Conservation (phyloP, 2,888 invertebrate genomes). For the Dascillus cervinus region DNA sequence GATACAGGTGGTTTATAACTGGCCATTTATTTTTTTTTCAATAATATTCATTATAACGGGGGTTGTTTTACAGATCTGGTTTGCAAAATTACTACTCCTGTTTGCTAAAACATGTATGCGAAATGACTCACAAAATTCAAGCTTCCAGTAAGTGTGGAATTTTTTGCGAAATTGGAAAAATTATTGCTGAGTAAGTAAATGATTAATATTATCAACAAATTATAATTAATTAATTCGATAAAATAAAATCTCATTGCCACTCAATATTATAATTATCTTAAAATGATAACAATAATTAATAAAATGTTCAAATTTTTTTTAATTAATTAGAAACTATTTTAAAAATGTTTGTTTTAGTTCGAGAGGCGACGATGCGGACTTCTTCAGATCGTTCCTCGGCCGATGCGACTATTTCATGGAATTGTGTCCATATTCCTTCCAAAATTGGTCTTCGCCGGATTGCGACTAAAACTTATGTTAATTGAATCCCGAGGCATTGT, state of each 20-base stretch:
- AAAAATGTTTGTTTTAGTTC: slow-evolving; percentile 25
- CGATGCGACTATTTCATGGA: slow-evolving; percentile 45
- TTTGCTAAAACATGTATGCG: slow-evolving; percentile 28
- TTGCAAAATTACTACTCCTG: slow-evolving; percentile 29
- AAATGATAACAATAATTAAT: too few relatives aligned
- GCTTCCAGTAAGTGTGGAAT: slow-evolving; percentile 31
- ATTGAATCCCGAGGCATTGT: too few relatives aligned
- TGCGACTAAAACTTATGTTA: too few relatives aligned
- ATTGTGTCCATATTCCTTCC: slow-evolving; percentile 4
- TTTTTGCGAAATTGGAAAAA: slow-evolving; percentile 34
- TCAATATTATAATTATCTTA: too few relatives aligned
- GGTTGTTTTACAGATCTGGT: slow-evolving; percentile 26
- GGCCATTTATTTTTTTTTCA: too few relatives aligned
- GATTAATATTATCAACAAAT: too few relatives aligned
- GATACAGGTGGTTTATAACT: too few relatives aligned
- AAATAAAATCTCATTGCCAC: too few relatives aligned
- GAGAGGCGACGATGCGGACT: slow-evolving; percentile 29
- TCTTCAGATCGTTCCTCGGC: slow-evolving; percentile 29
- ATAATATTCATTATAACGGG: too few relatives aligned
- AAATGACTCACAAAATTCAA: slow-evolving; percentile 20
- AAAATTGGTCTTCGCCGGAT: too few relatives aligned
- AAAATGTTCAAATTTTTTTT: too few relatives aligned
- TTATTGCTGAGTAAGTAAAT: slow-evolving; percentile 31
- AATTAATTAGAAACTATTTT: neutral
- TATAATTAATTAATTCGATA: too few relatives aligned